Percentiles rank a stretch among this genome's conserved stretches.
Evolutionary conservation across 2,888 invertebrate species (phyloP).

Genomic region (Chrysodeixis includens): DNA sequence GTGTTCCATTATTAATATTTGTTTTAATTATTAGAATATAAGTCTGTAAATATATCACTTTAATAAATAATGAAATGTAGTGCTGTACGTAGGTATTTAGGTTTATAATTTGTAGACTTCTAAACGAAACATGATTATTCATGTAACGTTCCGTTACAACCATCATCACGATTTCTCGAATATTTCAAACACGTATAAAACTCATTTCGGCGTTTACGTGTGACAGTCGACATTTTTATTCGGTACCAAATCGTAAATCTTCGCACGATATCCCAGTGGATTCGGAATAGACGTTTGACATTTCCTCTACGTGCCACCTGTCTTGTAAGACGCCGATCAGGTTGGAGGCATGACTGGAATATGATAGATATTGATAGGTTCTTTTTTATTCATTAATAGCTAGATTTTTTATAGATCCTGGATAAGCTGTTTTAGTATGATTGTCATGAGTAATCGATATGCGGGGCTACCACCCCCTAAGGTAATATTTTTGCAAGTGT

Average conservation of each 20-base stretch:
- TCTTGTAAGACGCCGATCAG: not conserved
- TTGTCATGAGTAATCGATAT: too few relatives aligned
- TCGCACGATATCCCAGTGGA: not conserved
- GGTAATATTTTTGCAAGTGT: too few relatives aligned
- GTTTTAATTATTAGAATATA: too few relatives aligned
- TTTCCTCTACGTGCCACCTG: slow-evolving; percentile 1
- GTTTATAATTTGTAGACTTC: too few relatives aligned
- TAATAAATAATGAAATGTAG: too few relatives aligned
- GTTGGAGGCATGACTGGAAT: not conserved
- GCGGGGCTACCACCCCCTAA: too few relatives aligned
- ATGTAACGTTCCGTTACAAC: too few relatives aligned
- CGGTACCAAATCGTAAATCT: not conserved
- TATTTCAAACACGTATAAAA: not conserved
- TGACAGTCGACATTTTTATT: not conserved
- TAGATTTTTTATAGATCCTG: not conserved
- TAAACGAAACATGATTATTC: too few relatives aligned
- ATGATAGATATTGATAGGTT: not conserved
- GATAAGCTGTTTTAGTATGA: not conserved
- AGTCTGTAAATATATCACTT: too few relatives aligned
- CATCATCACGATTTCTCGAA: not conserved
- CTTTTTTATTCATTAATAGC: not conserved
- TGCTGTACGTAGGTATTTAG: too few relatives aligned
- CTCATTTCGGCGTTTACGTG: not conserved
- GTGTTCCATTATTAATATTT: too few relatives aligned
- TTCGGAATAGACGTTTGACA: not conserved